Evolutionary conservation across 2,797 vertebrate genomes (phyloP).

Genomic region (Fundulus diaphanus): DNA sequence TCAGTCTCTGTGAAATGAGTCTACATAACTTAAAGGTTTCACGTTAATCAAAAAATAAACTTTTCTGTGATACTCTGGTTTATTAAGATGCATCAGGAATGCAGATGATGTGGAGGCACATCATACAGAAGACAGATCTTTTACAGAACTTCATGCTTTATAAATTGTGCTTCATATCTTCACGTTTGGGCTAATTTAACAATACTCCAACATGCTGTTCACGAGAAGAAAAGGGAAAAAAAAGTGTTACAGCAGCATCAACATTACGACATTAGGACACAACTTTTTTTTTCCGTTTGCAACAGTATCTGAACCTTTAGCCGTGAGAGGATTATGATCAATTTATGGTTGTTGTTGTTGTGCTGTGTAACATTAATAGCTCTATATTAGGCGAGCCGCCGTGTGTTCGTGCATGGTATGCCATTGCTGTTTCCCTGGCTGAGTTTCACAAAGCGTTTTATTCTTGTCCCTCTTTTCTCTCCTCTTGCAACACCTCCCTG

Average conservation of each 20-base stretch:
- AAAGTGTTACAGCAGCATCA: neutral
- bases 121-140: neutral
- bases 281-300: neutral
- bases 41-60: neutral
- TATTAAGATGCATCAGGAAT: neutral
- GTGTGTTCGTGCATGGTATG: slow-evolving; percentile 16
- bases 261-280: too few species aligned
- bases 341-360: slow-evolving; percentile 54
- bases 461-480: slow-evolving; percentile 62
- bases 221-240: neutral
- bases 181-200: neutral
- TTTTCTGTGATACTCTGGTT: neutral
- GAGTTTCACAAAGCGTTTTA: slow-evolving; percentile 68
- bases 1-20: neutral
- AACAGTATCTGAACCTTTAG: slow-evolving; percentile 44
- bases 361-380: slow-evolving; percentile 63
- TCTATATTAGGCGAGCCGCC: slow-evolving; percentile 45
- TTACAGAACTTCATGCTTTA: neutral
- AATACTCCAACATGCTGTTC: neutral
- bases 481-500: slow-evolving; percentile 72
- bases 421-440: slow-evolving; percentile 65
- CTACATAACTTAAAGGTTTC: neutral
- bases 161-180: neutral
- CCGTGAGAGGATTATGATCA: slow-evolving; percentile 47
- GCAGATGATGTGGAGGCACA: neutral